Evolutionary conservation across 2,113 vertebrate species (phyloP), one percentile per base, ranked within the genome.

Genomic region (Saguinus midas): DNA sequence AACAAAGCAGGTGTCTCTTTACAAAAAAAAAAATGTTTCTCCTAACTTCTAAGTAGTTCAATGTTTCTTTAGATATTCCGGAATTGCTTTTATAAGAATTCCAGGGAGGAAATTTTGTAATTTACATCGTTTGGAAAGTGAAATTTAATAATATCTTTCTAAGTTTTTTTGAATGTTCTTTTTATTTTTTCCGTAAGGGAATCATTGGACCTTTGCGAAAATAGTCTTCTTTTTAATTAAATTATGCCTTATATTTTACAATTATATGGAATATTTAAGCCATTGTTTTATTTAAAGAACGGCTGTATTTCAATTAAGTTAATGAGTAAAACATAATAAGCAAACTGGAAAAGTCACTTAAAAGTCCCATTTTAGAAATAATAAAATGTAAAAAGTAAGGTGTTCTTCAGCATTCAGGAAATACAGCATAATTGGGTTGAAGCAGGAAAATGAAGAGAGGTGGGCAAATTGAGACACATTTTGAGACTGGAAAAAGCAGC

Each of bases 281-380:
- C 64, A 18, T 43, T 23, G 5, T 50, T 68, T 73, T 90, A 48
- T 57, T 52, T 78, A 94, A 64, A 87, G 48, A 35, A 76, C n/a
- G 25, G 4, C 11, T 43, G 17, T 37, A 43, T 80, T 95, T 57
- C 37, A 76, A 61, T 68, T 72, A 72, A 87, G 18, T 23, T 45
- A 61, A 70, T 80, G 35, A 85, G 23, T 64, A 43, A 61, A 64
- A 50, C 8, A 1, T 45, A 75, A n/a, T 64, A 68, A 68, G 10
- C 17, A 70, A 45, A 83, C 25, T 17, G 52, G 66, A 25, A 66
- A 94, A 87, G 92, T 91, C 45, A 76, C 32, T 72, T 43, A 75
- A 86, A 94, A 79, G 37, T 82, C 32, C 20, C 58, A 78, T 52
- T 95, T 93, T 37, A 93, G 81, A 86, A 92, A 72, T 89, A 81